Evolutionary conservation across 2,113 vertebrate species (phyloP), one percentile per base, ranked within the genome.

Genomic region (Equus quagga): DNA sequence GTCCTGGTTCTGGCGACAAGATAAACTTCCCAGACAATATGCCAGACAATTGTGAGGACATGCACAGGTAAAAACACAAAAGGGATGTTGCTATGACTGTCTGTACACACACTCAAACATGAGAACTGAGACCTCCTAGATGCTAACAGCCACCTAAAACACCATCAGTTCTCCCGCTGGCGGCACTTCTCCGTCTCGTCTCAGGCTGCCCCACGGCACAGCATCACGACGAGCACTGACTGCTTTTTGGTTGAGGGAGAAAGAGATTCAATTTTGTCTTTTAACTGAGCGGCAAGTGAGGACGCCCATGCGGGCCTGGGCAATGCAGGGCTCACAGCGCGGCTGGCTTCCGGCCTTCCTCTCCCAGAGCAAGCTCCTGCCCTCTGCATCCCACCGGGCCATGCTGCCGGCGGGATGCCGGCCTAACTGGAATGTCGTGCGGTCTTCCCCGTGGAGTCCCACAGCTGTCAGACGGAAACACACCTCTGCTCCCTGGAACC

Each of bases 401-500:
- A 23, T 75, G 44, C 2, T 9, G 54, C 21, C 11, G 14, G 33
- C 82, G 36, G 36, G 36, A 41, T 41, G 33, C 92, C 60, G 33
- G 36, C 80, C 70, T 64, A 46, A 82, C 11, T 24, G 56, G 51
- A 64, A 70, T 4, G 54, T 60, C 80, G 91, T 58, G n/a, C 24
- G 3, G 1, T 31, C 64, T 79, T 82, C 56, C 0, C 14, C 51
- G 86, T 13, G 62, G 81, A 82, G 44, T 44, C 86, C 86, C 13
- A 49, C 89, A 76, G 75, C 86, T 11, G 14, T 72, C 88, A 31
- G 28, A 81, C 1, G 62, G 60, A 17, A 95, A 91, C 14, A 62
- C 82, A 79, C 31, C 90, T 96, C 54, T 70, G 89, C 91, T 18
- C 19, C 75, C n/a, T 73, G 87, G 80, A 97, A 97, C 95, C 94